Base-by-base conservation (phyloP, 2,888 invertebrate genomes). In the Pharmacophagus antenor region DNA sequence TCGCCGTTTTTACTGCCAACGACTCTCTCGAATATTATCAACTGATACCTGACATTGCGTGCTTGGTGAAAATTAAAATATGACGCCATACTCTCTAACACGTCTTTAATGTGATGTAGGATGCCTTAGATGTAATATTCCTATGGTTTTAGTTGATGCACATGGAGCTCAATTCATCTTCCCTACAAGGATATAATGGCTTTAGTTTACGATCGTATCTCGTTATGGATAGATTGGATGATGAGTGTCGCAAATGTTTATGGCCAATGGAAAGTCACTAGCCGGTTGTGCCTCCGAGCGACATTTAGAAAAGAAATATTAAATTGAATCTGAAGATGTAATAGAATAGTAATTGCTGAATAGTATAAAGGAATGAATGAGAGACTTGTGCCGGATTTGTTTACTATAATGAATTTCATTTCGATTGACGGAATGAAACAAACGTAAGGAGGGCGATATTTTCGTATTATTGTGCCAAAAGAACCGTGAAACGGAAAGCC, bases 1-100 rank as follows among this genome's bases (percentile, higher is more conserved):
- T 73, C 73, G 69, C 70, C 70, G 72, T 85, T 85, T 84, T 85
- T 85, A 76, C 76, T 68, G 22, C 37, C 46, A 18, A 37, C 41
- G 20, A n/a, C 37, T 48, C 20, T 27, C 27, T 22, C 25, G 47
- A 27, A 52, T 10, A 48, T 50, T 37, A 22, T 58, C 46, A 23
- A 41, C 58, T 23, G 4, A 17, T 49, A 41, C 21, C 12, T 54
- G n/a, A 54, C 49, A 42, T 22, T 49, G 41, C n/a, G 22, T 2
- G 23, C 41, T n/a, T 21, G 15, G 47, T 22, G 22, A 10, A 20
- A 15, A 18, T 44, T 44, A 44, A 18, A 44, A 44, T 18, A 44
- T 18, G 18, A 44, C 42, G 4, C 42, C 6, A 17, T 1, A 44
- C 18, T 10, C 7, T 18, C 42, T 8, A 10, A 10, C 10, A 31